Conservation (phyloP, 2,888 invertebrate species). For the Agrotis exclamationis region DNA sequence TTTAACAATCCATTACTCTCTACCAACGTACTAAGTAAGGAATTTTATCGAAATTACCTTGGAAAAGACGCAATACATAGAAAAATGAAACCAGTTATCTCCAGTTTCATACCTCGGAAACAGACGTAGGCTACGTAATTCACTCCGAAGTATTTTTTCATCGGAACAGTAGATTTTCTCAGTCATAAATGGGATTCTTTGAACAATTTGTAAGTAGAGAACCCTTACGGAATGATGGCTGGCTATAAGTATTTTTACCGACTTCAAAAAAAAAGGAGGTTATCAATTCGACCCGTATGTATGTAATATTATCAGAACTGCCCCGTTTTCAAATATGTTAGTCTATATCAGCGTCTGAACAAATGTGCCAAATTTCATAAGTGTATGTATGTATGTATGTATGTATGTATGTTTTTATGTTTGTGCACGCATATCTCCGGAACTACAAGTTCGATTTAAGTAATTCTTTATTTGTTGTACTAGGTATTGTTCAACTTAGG, state of each 20-base stretch:
- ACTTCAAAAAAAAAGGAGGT: too few species aligned
- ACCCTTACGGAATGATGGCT: conserved; percentile 33
- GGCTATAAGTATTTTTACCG: conserved; percentile 47
- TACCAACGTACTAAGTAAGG: conserved; percentile 2
- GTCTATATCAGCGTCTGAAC: too few species aligned
- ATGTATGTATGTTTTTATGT: too few species aligned
- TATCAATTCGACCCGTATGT: too few species aligned
- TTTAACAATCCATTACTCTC: conserved; percentile 40
- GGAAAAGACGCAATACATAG: conserved; percentile 33
- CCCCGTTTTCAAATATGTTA: too few species aligned
- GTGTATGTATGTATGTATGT: too few species aligned
- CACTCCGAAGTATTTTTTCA: conserved; percentile 41
- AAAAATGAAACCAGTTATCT: conserved; percentile 30
- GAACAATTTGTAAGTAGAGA: conserved; percentile 46
- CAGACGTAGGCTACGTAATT: conserved; percentile 35
- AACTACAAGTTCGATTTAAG: too few species aligned
- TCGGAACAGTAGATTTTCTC: conserved; percentile 37
- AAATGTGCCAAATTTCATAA: too few species aligned
- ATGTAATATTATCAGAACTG: too few species aligned
- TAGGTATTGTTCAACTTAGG: too few species aligned
- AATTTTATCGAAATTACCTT: conserved; percentile 24
- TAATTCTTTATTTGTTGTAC: too few species aligned
- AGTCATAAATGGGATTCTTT: conserved; percentile 45
- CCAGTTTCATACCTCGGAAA: conserved; percentile 38
- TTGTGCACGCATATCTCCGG: too few species aligned